These are phyloP conservation scores for Gryon sp. DNA, from an alignment of 1,140 invertebrate genomes.

Conservation along the genomic window DNA sequence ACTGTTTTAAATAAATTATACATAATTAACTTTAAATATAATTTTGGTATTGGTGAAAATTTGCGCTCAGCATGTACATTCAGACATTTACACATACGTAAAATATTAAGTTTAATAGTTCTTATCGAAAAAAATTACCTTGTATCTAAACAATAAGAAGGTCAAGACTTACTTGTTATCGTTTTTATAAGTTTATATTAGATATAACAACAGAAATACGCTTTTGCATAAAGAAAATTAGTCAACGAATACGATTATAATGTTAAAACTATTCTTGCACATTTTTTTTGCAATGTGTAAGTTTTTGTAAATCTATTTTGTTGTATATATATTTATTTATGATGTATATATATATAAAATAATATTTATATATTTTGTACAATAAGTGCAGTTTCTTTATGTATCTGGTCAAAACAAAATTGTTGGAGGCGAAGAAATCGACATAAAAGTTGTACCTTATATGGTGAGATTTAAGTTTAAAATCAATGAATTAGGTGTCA, in stretches of 20 bases:
- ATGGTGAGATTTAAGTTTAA: conserved; percentile 67
- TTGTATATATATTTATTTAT: no score
- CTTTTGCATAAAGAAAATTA: conserved; percentile 55
- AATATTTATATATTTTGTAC: no score
- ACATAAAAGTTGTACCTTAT: conserved; percentile 70
- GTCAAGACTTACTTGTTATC: conserved; percentile 28
- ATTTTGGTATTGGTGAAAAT: no score
- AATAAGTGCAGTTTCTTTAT: no score
- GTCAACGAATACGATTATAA: conserved; percentile 50
- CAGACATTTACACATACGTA: no score
- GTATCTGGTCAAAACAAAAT: conserved; percentile 66
- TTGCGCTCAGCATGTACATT: no score
- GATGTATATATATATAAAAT: no score
- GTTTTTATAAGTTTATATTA: conserved; percentile 51
- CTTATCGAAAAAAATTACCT: conserved; percentile 57
- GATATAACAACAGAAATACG: conserved; percentile 53
- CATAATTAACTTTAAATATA: no score
- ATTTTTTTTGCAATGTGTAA: conserved; percentile 46
- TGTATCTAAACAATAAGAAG: conserved; percentile 36
- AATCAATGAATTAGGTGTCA: conserved; percentile 35
- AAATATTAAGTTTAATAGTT: conserved; percentile 40
- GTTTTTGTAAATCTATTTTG: conserved; percentile 33
- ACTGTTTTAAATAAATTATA: no score
- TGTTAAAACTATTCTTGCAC: conserved; percentile 55
- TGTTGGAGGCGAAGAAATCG: conserved; percentile 67